Percentiles rank a stretch among this genome's conserved stretches.
Conservation (phyloP, 2,797 vertebrate genomes). For the Semotilus atromaculatus region DNA sequence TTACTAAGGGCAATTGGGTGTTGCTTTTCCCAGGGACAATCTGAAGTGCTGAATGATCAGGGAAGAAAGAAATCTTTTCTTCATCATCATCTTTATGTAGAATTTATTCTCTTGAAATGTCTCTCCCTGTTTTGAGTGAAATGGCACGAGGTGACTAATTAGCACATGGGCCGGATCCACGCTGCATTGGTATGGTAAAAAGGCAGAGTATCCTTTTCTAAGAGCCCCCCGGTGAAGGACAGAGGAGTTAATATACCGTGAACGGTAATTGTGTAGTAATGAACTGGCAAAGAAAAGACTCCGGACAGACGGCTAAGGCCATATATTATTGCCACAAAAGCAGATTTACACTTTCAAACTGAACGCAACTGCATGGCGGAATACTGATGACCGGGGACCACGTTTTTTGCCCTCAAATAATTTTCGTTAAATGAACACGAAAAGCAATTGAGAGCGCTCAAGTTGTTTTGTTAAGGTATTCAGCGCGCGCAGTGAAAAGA, state of each 20-base stretch:
- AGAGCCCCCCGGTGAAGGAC: conserved; percentile 85
- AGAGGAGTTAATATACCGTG: conserved; percentile 99
- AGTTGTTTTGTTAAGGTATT: conserved; percentile 92
- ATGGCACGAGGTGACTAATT: conserved; percentile 96
- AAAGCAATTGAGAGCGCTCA: conserved; percentile 92
- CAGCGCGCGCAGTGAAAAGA: conserved; percentile 85
- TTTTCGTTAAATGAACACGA: conserved; percentile 98
- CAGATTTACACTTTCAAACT: conserved; percentile 99
- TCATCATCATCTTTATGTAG: conserved; percentile 57
- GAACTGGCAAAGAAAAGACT: conserved; percentile 99
- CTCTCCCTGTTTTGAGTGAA: conserved; percentile 81
- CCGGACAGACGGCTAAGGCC: conserved; percentile 96
- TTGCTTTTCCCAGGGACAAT: conserved; percentile 40
- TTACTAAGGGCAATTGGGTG: conserved; percentile 32
- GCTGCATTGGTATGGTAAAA: conserved; percentile 92
- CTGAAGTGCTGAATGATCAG: conserved; percentile 37
- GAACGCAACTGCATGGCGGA: conserved; percentile 96
- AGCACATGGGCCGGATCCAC: conserved; percentile 91
- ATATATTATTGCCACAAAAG: conserved; percentile 97
- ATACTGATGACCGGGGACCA: conserved; percentile 86
- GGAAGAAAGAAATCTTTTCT: conserved; percentile 41
- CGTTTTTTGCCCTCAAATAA: conserved; percentile 85
- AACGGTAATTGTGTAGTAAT: conserved; percentile 99
- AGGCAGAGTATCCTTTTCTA: conserved; percentile 85
- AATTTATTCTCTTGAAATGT: conserved; percentile 66